Percentiles rank a stretch among this genome's conserved stretches.
Conservation (phyloP, 2,113 vertebrate genomes). For the Polypterus senegalus region DNA sequence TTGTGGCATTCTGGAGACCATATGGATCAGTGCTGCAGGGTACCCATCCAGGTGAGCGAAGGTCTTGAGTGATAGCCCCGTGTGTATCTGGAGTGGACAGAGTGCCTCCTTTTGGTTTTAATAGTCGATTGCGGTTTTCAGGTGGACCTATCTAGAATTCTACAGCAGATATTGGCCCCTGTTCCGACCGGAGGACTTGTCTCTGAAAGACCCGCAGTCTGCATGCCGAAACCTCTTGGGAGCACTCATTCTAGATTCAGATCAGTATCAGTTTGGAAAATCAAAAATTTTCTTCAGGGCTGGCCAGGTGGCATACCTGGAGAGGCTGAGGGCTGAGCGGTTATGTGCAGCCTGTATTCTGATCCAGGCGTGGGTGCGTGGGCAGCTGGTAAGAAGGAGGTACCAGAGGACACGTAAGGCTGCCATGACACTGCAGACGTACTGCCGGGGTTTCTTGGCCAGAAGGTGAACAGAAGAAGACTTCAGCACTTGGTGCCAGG, state of each 20-base stretch:
- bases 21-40: slow-evolving; percentile 61
- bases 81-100: too few species aligned
- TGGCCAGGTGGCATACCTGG: slow-evolving; percentile 53
- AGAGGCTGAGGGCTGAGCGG: slow-evolving; percentile 41
- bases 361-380: slow-evolving; percentile 49
- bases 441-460: slow-evolving; percentile 12
- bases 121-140: slow-evolving; percentile 13
- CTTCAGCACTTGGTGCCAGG: neutral
- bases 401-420: slow-evolving; percentile 28
- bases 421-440: slow-evolving; percentile 31
- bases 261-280: slow-evolving; percentile 50
- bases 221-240: slow-evolving; percentile 35
- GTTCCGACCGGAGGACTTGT: slow-evolving; percentile 22
- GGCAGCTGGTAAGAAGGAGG: slow-evolving; percentile 41
- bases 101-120: neutral
- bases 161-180: slow-evolving; percentile 48
- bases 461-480: slow-evolving; percentile 10
- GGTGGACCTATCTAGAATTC: slow-evolving; percentile 56
- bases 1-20: slow-evolving; percentile 62
- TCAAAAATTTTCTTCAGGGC: slow-evolving; percentile 50
- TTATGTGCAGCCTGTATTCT: slow-evolving; percentile 37
- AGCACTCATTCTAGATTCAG: slow-evolving; percentile 40
- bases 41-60: slow-evolving; percentile 51
- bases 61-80: too few species aligned
- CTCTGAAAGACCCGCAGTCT: slow-evolving; percentile 18